A percentile compares a stretch with the other conserved stretches of the same genome.
Evolutionary conservation across 2,113 vertebrate species (phyloP).

Genomic region (Pteruthius melanotis): DNA sequence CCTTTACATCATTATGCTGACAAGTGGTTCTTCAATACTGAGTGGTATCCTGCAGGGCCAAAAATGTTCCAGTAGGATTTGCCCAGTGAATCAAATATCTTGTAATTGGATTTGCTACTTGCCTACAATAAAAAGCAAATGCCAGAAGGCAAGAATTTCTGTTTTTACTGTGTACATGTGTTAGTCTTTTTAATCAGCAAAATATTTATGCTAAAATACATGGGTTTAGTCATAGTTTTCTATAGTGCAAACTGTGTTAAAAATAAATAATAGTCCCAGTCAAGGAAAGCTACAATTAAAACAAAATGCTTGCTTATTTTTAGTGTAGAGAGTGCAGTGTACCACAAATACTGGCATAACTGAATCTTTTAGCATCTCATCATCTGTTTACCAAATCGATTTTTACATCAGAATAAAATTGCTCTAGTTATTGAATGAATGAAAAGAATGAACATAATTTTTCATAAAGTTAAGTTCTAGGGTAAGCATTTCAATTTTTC

Average conservation of each 20-base stretch:
- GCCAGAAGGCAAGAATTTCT: not conserved
- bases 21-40: conserved; percentile 49
- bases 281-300: not conserved
- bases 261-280: not conserved
- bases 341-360: not conserved
- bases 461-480: not conserved
- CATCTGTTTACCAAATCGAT: not conserved
- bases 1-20: conserved; percentile 24
- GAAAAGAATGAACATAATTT: not conserved
- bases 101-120: conserved; percentile 33
- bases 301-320: not conserved
- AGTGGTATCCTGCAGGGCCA: conserved; percentile 28
- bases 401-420: not conserved
- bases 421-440: not conserved
- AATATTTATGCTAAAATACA: conserved; percentile 6
- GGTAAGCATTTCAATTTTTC: not conserved
- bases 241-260: not conserved
- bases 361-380: not conserved
- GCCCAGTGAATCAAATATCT: conserved; percentile 38
- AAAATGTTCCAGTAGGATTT: conserved; percentile 47
- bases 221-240: not conserved
- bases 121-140: conserved; percentile 10
- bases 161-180: not conserved
- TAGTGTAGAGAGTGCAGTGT: not conserved
- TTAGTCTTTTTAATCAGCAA: conserved; percentile 3